Evolutionary conservation across 30 jellyfish, hydroid and myxozoan species (phyloP), one percentile per base, ranked within the genome.

Genomic region (Aurelia sp.): DNA sequence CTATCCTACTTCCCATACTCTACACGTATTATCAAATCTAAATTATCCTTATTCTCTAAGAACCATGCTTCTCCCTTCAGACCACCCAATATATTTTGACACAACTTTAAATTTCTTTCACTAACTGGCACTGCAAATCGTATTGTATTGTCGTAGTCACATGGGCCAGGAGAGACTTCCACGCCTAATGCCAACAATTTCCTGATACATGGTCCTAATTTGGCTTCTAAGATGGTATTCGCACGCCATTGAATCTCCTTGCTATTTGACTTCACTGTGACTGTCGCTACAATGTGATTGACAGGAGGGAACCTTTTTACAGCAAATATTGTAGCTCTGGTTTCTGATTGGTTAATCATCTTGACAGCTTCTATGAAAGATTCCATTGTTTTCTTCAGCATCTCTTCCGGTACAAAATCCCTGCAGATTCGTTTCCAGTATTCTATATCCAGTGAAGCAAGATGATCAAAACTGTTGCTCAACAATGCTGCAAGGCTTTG

Each of bases 161-260:
- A 19, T 11, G 93, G 84, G 5, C 99, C 99, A 17, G 99, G 98
- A 31, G 40, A 58, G 41, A 96, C 89, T 5, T 64, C 70, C 16
- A 80, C 79, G 5, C 97, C 98, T 38, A 76, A n/a, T 11, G 76
- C 85, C n/a, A 86, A 17, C 33, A 96, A 86, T 35, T 67, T 75
- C 24, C 99, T 80, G 16, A 86, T 17, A 58, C 88, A 82, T 55
- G 93, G 84, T 13, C 97, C 98, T 15, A 90, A n/a, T 48, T 67
- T 52, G 11, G 99, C 99, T 78, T 96, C 97, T 40, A 91, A 52
- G 31, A 96, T 13, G 16, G 90, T 65, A 57, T 50, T 18, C 12
- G 88, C 97, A 66, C 88, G 91, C 99, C 99, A 96, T 47, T 63
- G 90, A 72, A 78, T 15, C 31, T 69, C 84, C 19, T 38, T 75